Evolutionary conservation across 1,140 invertebrate species (phyloP), one percentile per base, ranked within the genome.

Genomic region (Drosophila jambulina): DNA sequence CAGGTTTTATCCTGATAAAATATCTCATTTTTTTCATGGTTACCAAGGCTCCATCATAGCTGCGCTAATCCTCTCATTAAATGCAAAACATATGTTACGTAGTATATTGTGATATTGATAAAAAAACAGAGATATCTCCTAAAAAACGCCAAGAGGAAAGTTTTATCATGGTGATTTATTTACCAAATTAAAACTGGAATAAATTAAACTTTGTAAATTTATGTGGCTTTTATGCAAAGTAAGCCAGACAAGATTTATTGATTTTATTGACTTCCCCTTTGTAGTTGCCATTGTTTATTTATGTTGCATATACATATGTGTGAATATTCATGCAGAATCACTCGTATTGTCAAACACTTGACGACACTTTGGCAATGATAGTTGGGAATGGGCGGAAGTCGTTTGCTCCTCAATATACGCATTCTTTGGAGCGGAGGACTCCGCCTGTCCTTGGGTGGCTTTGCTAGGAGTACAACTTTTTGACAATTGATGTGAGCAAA

Each of bases 401-500:
- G 67, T 79, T 86, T 72, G 49, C 80, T 57, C 45, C 32, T 43
- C 74, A 53, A 71, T 72, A 75, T 72, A 58, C 67, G 42, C 58
- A 71, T 63, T 58, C 65, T 63, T 78, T 21, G 51, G n/a, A 15
- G 38, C 8, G 46, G 36, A 57, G 49, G 34, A 36, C 40, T 70
- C 25, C 38, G 60, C 76, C 48, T 32, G 40, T 58, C 38, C 25
- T 43, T 68, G 38, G 34, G 17, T 43, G 17, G 38, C 13, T 21
- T 6, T 17, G 21, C 32, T 19, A 13, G 45, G 61, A 56, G 34
- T 34, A 62, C 68, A 88, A 88, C 83, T 87, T 88, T 80, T 87
- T 83, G 71, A 83, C 84, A 88, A 88, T 88, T 88, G 83, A 86
- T 83, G 84, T 67, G 84, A 65, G 61, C 84, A 86, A 88, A 88